These are phyloP conservation scores for Drosophila paracracens DNA, from an alignment of 2,888 invertebrate species.

Conservation along the genomic window DNA sequence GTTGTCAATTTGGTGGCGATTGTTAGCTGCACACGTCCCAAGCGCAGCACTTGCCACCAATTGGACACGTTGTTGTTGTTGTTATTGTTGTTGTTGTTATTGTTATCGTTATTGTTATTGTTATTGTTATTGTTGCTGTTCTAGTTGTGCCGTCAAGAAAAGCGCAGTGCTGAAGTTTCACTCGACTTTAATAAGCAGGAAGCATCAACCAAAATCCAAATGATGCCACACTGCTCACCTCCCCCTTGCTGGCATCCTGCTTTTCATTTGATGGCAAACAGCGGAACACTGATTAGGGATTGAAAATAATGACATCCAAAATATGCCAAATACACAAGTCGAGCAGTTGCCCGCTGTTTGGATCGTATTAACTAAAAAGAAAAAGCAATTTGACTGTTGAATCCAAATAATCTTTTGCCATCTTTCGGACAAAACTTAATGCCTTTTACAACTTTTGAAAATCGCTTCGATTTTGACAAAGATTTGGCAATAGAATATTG, in stretches of 20 bases:
- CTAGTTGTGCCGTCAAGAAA: not conserved
- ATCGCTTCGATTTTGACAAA: not conserved
- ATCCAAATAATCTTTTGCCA: not conserved
- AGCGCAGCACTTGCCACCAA: conserved; percentile 24
- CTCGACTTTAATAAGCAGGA: not conserved
- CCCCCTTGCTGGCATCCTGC: not conserved
- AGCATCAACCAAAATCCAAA: not conserved
- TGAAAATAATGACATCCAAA: not conserved
- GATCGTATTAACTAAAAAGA: not conserved
- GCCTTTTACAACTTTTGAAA: not conserved
- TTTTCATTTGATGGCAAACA: not conserved
- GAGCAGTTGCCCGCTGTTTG: not conserved
- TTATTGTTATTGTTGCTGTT: not conserved
- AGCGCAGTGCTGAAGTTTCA: not conserved
- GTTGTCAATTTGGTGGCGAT: conserved; percentile 76
- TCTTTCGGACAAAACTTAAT: not conserved
- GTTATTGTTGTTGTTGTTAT: not conserved
- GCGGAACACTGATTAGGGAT: not conserved
- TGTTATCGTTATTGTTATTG: too few species aligned
- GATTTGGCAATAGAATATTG: not conserved
- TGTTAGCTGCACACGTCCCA: conserved; percentile 45
- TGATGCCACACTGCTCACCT: not conserved
- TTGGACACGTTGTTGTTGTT: conserved; percentile 3
- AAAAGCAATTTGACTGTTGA: not conserved
- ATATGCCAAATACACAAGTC: not conserved